Evolutionary conservation across 2,888 invertebrate species (phyloP), one percentile per base, ranked within the genome.

Genomic region (Quadroppia sp.): DNA sequence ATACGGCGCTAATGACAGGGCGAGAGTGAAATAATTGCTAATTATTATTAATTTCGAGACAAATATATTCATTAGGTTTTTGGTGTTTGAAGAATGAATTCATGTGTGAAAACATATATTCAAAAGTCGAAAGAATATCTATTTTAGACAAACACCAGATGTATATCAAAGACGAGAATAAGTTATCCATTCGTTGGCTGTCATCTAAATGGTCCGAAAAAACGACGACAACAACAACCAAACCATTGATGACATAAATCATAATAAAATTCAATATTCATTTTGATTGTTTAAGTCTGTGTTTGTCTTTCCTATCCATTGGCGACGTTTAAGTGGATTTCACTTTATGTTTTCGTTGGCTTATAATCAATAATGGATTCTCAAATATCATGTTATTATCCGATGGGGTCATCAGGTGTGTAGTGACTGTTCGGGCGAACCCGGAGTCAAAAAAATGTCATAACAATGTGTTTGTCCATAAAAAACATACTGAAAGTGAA

Each of bases 241-340:
- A 50, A 6, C n/a, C 20, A 20, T 20, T 50, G 20, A 50, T 50
- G 20, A 50, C n/a, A 50, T 50, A 50, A 50, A 50, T 50, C 50
- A 50, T 20, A 50, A 50, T 50, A 50, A 2, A 50, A 50, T 50
- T 50, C 50, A 50, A 50, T 50, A 50, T 50, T 50, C n/a, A 20
- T n/a, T 50, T 50, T 50, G 50, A 50, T 50, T 50, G 20, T 50
- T 50, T 50, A 50, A 50, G 20, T 50, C 50, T 50, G 50, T 50
- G 50, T n/a, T 45, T 36, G 15, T 45, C 20, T 50, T 23, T 4
- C n/a, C 9, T 20, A 4, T 50, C 50, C 7, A 1, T 23, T 20
- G 15, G 6, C 6, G 11, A 36, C 11, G 11, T 4, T 7, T 36
- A 11, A 36, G 36, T 7, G 36, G 36, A 50, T 4, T 50, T n/a